phyloP scores from a whole-genome alignment of 2,888 invertebrate species.

The Altica lythri region DNA sequence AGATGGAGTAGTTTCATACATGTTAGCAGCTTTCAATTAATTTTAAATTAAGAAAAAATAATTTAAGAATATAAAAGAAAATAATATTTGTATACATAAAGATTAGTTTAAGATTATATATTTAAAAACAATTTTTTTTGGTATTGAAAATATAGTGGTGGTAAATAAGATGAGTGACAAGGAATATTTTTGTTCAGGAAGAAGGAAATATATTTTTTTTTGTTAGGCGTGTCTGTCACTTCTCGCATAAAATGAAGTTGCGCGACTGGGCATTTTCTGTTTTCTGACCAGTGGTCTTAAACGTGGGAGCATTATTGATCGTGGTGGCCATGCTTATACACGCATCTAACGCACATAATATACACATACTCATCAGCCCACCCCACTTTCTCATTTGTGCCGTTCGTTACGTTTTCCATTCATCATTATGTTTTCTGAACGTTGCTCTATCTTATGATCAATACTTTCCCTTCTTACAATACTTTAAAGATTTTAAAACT shows the following conservation, averaged over 20 bases:
- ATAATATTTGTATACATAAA: no score
- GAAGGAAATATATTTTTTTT: conserved; percentile 42
- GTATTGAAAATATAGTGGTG: no score
- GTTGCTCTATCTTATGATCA: conserved; percentile 56
- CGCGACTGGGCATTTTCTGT: conserved; percentile 51
- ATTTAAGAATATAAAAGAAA: no score
- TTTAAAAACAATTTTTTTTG: neutral
- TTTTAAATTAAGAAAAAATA: no score
- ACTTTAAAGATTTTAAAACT: conserved; percentile 1
- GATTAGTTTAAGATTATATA: no score
- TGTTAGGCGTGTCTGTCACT: conserved; percentile 57
- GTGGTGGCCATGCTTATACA: conserved; percentile 49
- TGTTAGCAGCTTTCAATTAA: no score
- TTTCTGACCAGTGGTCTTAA: conserved; percentile 58
- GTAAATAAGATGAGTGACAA: conserved; percentile 1
- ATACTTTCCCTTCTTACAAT: conserved; percentile 49
- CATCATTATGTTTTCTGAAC: conserved; percentile 56
- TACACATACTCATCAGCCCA: conserved; percentile 45
- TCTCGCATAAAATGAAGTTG: conserved; percentile 56
- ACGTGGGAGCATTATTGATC: conserved; percentile 58
- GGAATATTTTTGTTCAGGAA: conserved; percentile 22
- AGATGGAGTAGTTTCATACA: no score
- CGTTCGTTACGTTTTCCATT: conserved; percentile 56
- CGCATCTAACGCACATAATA: conserved; percentile 50
- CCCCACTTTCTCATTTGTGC: conserved; percentile 53